A percentile compares a stretch with the other conserved stretches of the same genome.
These are phyloP conservation scores for Merops nubicus DNA, from an alignment of 2,113 vertebrate species.

Conservation along the genomic window DNA sequence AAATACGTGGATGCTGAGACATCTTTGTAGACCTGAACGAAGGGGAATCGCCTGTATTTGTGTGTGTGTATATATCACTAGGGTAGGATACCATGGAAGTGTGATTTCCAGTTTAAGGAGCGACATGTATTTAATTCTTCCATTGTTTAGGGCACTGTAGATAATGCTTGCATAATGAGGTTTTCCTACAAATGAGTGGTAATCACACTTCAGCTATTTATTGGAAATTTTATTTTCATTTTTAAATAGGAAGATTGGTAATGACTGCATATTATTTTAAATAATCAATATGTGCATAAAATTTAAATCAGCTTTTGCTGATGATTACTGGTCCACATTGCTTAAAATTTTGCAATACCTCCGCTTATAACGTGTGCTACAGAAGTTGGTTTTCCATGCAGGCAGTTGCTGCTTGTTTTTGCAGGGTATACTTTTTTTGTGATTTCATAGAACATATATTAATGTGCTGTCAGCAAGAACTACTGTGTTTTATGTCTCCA, in stretches of 20 bases:
- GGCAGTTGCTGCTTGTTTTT: conserved; percentile 56
- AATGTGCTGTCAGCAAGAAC: conserved; percentile 19
- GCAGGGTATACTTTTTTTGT: conserved; percentile 46
- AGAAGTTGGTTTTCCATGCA: conserved; percentile 15
- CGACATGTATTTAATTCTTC: conserved; percentile 54
- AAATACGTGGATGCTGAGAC: conserved; percentile 86
- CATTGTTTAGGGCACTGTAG: conserved; percentile 63
- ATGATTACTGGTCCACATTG: conserved; percentile 46
- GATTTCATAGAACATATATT: conserved; percentile 13
- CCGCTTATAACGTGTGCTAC: conserved; percentile 42
- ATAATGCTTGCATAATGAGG: conserved; percentile 49
- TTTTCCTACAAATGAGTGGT: conserved; percentile 55
- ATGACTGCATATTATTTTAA: conserved; percentile 53
- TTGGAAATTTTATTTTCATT: conserved; percentile 64
- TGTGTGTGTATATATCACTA: conserved; percentile 50
- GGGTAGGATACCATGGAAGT: conserved; percentile 60
- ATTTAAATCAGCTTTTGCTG: conserved; percentile 45
- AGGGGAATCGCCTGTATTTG: conserved; percentile 45
- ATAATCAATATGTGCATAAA: conserved; percentile 47
- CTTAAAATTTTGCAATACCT: conserved; percentile 50
- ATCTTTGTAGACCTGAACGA: conserved; percentile 82
- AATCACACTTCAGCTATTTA: conserved; percentile 79
- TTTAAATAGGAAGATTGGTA: conserved; percentile 70
- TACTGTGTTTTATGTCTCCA: conserved; percentile 44
- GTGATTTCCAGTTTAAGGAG: conserved; percentile 64